These are phyloP conservation scores for Aspidapion aeneum DNA, from an alignment of 2,888 invertebrate genomes.

Conservation along the genomic window DNA sequence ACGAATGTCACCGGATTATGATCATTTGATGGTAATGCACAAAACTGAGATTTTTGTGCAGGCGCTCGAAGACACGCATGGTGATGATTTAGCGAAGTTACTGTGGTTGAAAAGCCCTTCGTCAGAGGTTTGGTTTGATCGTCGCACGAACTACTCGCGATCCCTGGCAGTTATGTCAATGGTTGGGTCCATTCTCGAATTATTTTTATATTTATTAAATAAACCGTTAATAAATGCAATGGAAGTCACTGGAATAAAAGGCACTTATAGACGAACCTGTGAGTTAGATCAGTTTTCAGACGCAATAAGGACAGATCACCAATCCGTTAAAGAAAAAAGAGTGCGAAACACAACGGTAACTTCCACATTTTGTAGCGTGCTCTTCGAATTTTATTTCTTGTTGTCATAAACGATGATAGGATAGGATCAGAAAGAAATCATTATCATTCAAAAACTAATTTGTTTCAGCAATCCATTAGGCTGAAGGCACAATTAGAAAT, in stretches of 20 bases:
- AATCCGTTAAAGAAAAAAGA: no score
- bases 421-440: no score
- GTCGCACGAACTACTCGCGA: slow-evolving; percentile 97
- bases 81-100: slow-evolving; percentile 91
- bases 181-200: slow-evolving; percentile 94
- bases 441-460: no score
- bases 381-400: no score
- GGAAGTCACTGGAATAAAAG: slow-evolving; percentile 99
- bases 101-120: slow-evolving; percentile 98
- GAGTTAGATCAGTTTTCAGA: slow-evolving; percentile 92
- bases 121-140: slow-evolving; percentile 98
- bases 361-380: no score
- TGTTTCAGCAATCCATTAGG: no score
- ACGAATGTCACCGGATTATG: slow-evolving; percentile 53
- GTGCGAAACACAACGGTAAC: no score
- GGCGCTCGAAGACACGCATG: slow-evolving; percentile 89
- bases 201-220: slow-evolving; percentile 96
- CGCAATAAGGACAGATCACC: slow-evolving; percentile 98
- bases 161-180: slow-evolving; percentile 99
- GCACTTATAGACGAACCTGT: slow-evolving; percentile 85
- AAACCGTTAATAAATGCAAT: slow-evolving; percentile 99
- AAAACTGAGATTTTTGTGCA: slow-evolving; percentile 99
- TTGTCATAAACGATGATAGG: no score
- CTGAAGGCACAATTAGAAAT: no score
- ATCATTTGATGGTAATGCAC: slow-evolving; percentile 95